Evolutionary conservation across 2,113 vertebrate species (phyloP), one percentile per base, ranked within the genome.

Genomic region (Alexandromys fortis): DNA sequence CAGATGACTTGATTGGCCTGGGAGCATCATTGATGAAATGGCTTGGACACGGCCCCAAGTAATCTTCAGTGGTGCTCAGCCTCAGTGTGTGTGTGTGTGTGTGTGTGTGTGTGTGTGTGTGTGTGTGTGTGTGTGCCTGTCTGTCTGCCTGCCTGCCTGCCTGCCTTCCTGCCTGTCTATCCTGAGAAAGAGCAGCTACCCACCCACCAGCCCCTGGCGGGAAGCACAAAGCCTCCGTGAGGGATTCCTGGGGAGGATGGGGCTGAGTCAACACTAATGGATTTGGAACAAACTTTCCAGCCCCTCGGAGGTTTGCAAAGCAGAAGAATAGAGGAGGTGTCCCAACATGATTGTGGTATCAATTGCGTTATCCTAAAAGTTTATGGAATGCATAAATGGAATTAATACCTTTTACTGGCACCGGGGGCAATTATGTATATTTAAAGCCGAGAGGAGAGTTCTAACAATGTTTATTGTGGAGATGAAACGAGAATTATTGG

Each of bases 291-390:
- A 22, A 68, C 94, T 91, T 95, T 96, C 97, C 97, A 96, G 94
- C 92, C 92, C 94, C 95, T 93, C 12, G 7, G 95, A 96, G 96
- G 92, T 72, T 79, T 55, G 76, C 42, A 22, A 58, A 82, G 96
- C 90, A 7, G 90, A 77, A 94, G 92, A 91, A 92, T 6, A 91
- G 94, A 1, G 58, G 96, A 97, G 96, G 88, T 98, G 98, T 97
- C 98, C 98, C 98, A 95, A 98, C 98, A 98, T 0, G 98, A 98
- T 93, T 96, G 92, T 13, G 3, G 97, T 98, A 98, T 98, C 98
- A 97, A 92, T 94, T 97, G 97, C 98, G 65, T 96, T 98, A 98
- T 98, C 98, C 98, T 12, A 1, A 96, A 96, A 5, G 98, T 94
- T 97, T 95, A 96, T 96, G 98, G 98, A 98, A 98, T 98, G 98